A percentile compares a stretch with the other conserved stretches of the same genome.
phyloP scores from a whole-genome alignment of 2,888 invertebrate species.

The Parthenolecanium corni region DNA sequence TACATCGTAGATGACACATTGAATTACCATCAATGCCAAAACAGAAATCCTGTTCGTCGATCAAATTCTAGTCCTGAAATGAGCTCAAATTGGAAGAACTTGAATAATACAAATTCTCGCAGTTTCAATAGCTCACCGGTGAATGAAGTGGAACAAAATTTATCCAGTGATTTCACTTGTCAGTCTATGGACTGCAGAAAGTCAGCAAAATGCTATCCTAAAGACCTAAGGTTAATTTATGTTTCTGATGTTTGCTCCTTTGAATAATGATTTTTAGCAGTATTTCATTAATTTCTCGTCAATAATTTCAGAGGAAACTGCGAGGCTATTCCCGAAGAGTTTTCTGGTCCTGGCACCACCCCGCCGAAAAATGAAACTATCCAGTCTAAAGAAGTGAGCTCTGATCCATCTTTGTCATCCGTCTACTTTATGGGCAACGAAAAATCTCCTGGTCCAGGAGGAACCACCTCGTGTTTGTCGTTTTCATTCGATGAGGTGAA shows the following conservation, averaged over 20 bases:
- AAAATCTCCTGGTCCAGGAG: neutral
- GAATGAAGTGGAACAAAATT: conserved; percentile 1
- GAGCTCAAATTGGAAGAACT: conserved; percentile 73
- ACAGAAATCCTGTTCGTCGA: conserved; percentile 68
- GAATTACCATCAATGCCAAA: conserved; percentile 4
- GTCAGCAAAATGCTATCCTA: conserved; percentile 55
- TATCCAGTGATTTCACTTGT: neutral
- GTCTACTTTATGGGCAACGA: neutral
- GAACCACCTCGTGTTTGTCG: neutral
- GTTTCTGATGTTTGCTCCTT: too few relatives aligned
- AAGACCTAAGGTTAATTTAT: conserved; percentile 42
- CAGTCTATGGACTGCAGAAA: conserved; percentile 37
- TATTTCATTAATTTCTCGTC: too few relatives aligned
- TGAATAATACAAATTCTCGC: conserved; percentile 40
- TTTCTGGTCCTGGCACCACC: conserved; percentile 57
- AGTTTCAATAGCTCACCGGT: conserved; percentile 24
- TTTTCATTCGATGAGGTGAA: conserved; percentile 8
- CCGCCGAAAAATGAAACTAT: conserved; percentile 43
- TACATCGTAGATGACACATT: neutral
- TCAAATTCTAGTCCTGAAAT: conserved; percentile 88
- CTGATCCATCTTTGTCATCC: conserved; percentile 9
- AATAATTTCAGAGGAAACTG: conserved; percentile 56
- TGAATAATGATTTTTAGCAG: too few relatives aligned
- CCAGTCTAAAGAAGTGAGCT: conserved; percentile 13
- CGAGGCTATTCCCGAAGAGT: conserved; percentile 84